These are phyloP conservation scores for Triplophysa yarkandensis DNA, from an alignment of 2,797 vertebrate species.

Conservation along the genomic window DNA sequence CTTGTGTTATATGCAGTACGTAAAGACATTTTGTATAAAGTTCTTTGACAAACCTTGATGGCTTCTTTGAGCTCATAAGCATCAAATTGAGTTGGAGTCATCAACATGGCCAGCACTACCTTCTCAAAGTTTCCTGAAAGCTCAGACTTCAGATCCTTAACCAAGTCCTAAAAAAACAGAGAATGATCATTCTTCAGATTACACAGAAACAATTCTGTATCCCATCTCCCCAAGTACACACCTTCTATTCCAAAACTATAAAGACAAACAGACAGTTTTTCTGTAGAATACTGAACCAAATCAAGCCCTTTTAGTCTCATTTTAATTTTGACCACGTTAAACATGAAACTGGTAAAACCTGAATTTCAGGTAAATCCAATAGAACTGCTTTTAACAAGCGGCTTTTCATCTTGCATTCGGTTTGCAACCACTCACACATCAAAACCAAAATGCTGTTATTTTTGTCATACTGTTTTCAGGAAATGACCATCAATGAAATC, in stretches of 20 bases:
- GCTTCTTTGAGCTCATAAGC: slow-evolving; percentile 86
- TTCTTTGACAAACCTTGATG: slow-evolving; percentile 85
- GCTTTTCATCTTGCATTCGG: no score
- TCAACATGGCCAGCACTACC: slow-evolving; percentile 89
- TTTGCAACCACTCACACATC: no score
- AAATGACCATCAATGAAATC: background rate
- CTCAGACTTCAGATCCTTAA: slow-evolving; percentile 96
- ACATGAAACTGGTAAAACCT: no score
- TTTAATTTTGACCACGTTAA: no score
- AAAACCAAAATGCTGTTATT: background rate
- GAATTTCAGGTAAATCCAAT: no score
- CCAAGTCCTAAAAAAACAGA: slow-evolving; percentile 83
- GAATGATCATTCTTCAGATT: background rate
- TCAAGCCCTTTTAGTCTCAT: no score
- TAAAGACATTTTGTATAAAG: no score
- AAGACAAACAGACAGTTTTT: background rate
- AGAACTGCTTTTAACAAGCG: no score
- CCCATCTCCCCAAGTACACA: background rate
- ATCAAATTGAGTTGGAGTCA: slow-evolving; percentile 82
- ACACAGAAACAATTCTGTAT: background rate
- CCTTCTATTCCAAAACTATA: background rate
- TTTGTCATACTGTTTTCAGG: background rate
- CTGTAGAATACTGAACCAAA: background rate
- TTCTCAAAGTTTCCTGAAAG: slow-evolving; percentile 96
- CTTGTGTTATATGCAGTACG: no score